Evolutionary conservation across 2,888 invertebrate genomes (phyloP), one percentile per base, ranked within the genome.

Genomic region (Acrobasis consociella): DNA sequence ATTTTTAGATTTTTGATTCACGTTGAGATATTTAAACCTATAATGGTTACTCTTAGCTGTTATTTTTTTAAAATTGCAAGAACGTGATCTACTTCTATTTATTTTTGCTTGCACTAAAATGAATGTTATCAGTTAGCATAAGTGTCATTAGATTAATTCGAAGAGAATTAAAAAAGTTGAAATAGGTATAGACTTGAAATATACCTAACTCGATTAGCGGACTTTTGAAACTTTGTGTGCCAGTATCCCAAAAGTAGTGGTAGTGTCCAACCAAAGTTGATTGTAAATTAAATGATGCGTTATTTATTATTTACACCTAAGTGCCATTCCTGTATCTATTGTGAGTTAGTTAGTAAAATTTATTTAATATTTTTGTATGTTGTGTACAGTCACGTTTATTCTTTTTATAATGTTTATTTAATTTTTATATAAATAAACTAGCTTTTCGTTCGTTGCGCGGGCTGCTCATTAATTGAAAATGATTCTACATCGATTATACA

Each of bases 261-360:
- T 91, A 91, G 89, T 83, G 73, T 83, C 80, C 87, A 83, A 91
- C 91, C 91, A 92, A 92, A 92, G 91, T 83, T 89, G 82, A 80
- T 76, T 79, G 74, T 82, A 82, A 80, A 81, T 81, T 85, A 86
- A 72, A 67, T 72, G 67, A 66, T 72, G 67, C 77, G 80, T 80
- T 83, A 78, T 76, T 77, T 75, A 75, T 73, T 62, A 53, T 68
- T 64, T 71, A 64, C 60, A 52, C 73, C 70, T 83, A 78, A 79
- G 83, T 83, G 83, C 83, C 83, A 83, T 81, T 75, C 70, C 52
- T 65, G 50, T 61, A 67, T 66, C 64, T 65, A 62, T 51, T 63
- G 31, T 62, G 37, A 58, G 53, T 37, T 64, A 64, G 62, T 62
- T 56, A 22, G 39, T 56, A 39, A 56, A 56, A 53, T 13, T 9